Percentiles rank a stretch among this genome's conserved stretches.
Conservation (phyloP, 2,113 vertebrate species). For the Pterocles gutturalis region DNA sequence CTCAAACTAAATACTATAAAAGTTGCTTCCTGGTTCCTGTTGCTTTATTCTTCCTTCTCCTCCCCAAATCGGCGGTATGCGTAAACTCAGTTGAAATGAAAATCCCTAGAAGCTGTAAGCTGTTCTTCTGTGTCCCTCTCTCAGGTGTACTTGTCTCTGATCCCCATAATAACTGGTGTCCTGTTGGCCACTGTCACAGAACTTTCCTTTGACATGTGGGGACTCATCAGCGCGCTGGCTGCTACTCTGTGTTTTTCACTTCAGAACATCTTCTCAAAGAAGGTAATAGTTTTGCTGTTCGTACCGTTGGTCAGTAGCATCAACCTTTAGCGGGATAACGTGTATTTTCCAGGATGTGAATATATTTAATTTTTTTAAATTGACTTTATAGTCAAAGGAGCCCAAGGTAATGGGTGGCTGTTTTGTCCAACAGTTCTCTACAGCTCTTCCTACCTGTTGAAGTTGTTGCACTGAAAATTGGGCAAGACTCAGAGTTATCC, state of each 20-base stretch:
- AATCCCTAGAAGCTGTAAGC: neutral
- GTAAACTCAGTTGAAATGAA: neutral
- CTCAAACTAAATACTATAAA: accelerated
- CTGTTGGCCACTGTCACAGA: slow-evolving; percentile 94
- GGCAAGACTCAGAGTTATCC: neutral
- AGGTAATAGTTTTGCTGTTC: slow-evolving; percentile 75
- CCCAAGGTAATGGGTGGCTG: neutral
- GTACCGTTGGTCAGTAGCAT: accelerated
- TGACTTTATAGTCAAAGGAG: neutral
- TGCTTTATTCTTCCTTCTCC: neutral
- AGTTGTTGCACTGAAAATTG: neutral
- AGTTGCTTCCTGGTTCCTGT: neutral
- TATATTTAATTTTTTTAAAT: no score
- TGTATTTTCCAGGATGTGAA: accelerated
- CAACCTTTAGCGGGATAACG: neutral
- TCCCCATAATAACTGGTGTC: slow-evolving; percentile 96
- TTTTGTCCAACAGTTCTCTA: neutral
- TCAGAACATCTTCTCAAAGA: slow-evolving; percentile 99
- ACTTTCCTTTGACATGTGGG: slow-evolving; percentile 93
- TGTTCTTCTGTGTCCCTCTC: neutral
- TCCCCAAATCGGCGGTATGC: neutral
- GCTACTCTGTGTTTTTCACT: slow-evolving; percentile 97
- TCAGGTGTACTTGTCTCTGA: slow-evolving; percentile 93
- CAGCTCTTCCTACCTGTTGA: neutral
- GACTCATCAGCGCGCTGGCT: slow-evolving; percentile 94